Evolutionary conservation across 53 echinoderm and acorn worm species (phyloP), one percentile per base, ranked within the genome.

Genomic region (Echinometra lucunter): DNA sequence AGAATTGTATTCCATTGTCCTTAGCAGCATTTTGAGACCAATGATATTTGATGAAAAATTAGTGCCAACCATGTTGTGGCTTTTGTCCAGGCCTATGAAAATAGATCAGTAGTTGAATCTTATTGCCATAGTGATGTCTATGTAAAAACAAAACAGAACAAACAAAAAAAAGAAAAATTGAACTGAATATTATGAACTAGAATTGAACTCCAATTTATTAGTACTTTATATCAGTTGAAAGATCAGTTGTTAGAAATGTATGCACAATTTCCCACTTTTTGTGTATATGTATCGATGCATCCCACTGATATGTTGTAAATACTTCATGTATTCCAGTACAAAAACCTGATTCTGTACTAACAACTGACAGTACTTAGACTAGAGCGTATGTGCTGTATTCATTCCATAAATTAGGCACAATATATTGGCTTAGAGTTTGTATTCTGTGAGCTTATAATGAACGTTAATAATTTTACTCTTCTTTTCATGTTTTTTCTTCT

Each of bases 281-380:
- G 1, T 78, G 78, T 42, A 78, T 19, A 19, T 42, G 42, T 78
- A 78, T 78, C 19, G 18, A 5, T 42, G 35, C 23, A 78, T 42
- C 42, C 38, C 78, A 38, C 23, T 78, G 42, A 78, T 69, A 69
- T 78, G 7, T 78, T 78, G 78, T 78, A 78, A 38, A 78, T 78
- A 78, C 21, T 78, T 18, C 23, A 23, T 42, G 78, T 78, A 78
- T 78, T 78, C 78, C 78, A 78, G 78, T 78, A 78, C 78, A 74
- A 74, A 18, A 23, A 40, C 78, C 78, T 21, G 78, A 42, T 42
- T 78, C 42, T 42, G 78, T 78, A 78, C 78, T 42, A 78, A 38
- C 38, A 40, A 7, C 7, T 35, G 35, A 78, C 78, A 78, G 78
- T 42, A 78, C 78, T 40, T 78, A 78, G 38, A 19, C 42, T 78